These are phyloP conservation scores for Microtus montanus DNA, from an alignment of 2,113 vertebrate species.

Conservation along the genomic window DNA sequence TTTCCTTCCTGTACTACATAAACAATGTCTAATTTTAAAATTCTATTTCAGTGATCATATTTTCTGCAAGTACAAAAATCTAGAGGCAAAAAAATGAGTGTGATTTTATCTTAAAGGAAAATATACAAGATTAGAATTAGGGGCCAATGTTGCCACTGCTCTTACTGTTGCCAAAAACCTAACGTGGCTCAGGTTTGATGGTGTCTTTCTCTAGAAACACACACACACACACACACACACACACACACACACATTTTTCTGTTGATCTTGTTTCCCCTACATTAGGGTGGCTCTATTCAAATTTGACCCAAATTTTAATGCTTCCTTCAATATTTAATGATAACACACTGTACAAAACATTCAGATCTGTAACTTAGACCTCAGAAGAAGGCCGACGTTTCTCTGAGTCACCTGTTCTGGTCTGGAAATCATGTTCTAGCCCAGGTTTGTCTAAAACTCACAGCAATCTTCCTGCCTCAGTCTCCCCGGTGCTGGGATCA, in stretches of 20 bases:
- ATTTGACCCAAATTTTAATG: neutral
- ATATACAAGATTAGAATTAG: neutral
- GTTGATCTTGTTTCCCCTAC: neutral
- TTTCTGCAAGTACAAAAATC: conserved; percentile 55
- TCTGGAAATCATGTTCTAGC: neutral
- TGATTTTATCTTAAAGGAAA: neutral
- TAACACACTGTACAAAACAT: neutral
- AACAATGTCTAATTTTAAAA: conserved; percentile 62
- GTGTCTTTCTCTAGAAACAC: neutral
- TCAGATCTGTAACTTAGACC: neutral
- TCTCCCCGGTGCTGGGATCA: neutral
- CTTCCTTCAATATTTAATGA: neutral
- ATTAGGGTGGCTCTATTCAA: neutral
- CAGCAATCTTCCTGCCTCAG: neutral
- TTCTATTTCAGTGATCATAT: conserved; percentile 56
- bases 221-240: no score
- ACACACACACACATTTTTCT: neutral
- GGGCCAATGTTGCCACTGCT: neutral
- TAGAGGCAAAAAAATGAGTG: neutral
- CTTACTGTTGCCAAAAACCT: neutral
- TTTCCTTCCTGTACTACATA: conserved; percentile 67
- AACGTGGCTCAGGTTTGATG: neutral
- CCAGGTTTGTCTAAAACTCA: neutral
- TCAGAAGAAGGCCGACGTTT: neutral
- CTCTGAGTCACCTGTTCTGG: neutral